Percentiles rank a stretch among this genome's conserved stretches.
Conservation (phyloP, 2,797 vertebrate genomes). For the Sebastes itinus region DNA sequence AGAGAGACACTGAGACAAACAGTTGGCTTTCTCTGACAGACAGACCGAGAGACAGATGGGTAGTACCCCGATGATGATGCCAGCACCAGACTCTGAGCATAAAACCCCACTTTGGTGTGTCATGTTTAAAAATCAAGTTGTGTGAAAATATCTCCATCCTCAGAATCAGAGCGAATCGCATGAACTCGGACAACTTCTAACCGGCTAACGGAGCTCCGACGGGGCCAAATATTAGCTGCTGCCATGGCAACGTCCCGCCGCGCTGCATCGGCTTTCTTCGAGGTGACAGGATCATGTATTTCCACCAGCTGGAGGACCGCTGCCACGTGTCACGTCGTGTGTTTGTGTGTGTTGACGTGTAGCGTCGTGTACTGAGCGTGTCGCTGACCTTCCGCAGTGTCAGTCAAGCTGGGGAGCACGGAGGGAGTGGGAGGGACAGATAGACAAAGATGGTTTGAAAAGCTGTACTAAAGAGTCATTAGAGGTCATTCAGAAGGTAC, state of each 20-base stretch:
- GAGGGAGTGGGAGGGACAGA: slow-evolving; percentile 15
- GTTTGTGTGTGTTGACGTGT: slow-evolving; percentile 21
- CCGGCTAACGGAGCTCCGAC: background rate
- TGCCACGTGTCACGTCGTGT: slow-evolving; percentile 33
- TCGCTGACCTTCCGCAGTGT: slow-evolving; percentile 48
- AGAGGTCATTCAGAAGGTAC: slow-evolving; percentile 2
- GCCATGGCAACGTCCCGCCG: slow-evolving; percentile 15
- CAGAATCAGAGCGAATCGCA: background rate
- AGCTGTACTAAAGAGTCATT: background rate
- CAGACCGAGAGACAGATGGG: slow-evolving; percentile 71
- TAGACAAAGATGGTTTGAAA: slow-evolving; percentile 9
- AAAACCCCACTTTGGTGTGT: slow-evolving; percentile 54
- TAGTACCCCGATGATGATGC: slow-evolving; percentile 39
- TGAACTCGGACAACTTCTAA: slow-evolving; percentile 22
- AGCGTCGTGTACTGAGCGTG: slow-evolving; percentile 31
- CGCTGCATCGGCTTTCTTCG: slow-evolving; percentile 6
- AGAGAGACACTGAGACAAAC: slow-evolving; percentile 53
- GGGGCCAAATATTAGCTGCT: slow-evolving; percentile 37
- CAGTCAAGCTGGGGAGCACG: slow-evolving; percentile 50
- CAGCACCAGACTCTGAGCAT: slow-evolving; percentile 31
- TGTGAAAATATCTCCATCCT: slow-evolving; percentile 23
- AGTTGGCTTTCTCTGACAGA: slow-evolving; percentile 57
- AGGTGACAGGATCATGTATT: slow-evolving; percentile 55
- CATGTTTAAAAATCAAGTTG: slow-evolving; percentile 49
- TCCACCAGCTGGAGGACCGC: slow-evolving; percentile 38